Conservation (phyloP, 2,797 vertebrate species). For the Alfaro cultratus region DNA sequence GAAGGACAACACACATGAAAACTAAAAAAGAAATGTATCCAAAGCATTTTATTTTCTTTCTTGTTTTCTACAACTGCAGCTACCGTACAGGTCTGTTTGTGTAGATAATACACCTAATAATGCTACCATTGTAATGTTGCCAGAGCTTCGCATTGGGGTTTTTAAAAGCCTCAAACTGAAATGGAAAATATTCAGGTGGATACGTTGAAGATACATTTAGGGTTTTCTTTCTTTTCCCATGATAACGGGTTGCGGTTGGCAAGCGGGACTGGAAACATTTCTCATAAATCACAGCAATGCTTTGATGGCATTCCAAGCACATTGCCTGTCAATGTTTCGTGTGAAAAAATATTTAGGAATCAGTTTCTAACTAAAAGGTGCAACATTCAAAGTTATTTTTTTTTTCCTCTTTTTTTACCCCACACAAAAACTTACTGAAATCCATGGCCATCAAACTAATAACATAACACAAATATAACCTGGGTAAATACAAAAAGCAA, state of each 20-base stretch:
- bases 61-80: background rate
- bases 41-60: background rate
- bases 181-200: background rate
- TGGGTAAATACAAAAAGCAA: too few species aligned
- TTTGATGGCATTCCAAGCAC: background rate
- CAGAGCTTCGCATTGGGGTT: background rate
- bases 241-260: background rate
- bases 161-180: background rate
- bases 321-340: too few species aligned
- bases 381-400: background rate
- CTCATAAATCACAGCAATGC: background rate
- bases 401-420: too few species aligned
- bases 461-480: too few species aligned
- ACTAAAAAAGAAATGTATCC: background rate
- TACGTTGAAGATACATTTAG: background rate
- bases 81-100: background rate
- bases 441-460: too few species aligned
- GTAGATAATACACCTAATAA: too few species aligned
- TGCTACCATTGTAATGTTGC: too few species aligned
- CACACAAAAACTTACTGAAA: too few species aligned
- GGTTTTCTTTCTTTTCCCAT: background rate
- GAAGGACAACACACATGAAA: background rate
- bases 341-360: background rate
- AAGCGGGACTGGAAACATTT: background rate
- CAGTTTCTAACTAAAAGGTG: background rate